Evolutionary conservation across 2,888 invertebrate species (phyloP), one percentile per base, ranked within the genome.

Genomic region (Pyrocoelia pectoralis): DNA sequence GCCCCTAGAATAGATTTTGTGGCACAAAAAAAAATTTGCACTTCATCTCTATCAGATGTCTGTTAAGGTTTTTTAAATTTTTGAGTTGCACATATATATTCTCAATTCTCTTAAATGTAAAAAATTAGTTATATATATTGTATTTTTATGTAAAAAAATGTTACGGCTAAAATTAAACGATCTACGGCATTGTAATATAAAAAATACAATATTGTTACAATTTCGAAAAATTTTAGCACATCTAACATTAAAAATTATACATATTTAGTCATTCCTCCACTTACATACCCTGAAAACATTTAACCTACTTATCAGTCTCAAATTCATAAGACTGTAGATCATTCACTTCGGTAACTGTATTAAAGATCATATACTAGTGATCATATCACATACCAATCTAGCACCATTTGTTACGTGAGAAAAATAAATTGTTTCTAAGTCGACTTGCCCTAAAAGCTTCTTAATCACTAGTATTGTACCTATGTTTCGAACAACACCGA

Each of bases 31-130:
- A 68, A 60, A 55, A 73, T 76, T 76, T 76, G 76, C 75, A 76
- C 76, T 76, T 76, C 72, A 64, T 70, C 70, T 69, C 74, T 67
- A 75, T 76, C 76, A 76, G 76, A 76, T 76, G 75, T 68, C 74
- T 70, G 70, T 73, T 70, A 15, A 9, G 24, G 3, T 70, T 61
- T 53, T 53, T 62, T 24, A 12, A 53, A 51, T 56, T 8, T 40
- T 55, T 13, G 12, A 43, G 10, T 15, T 43, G 18, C 41, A 24
- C 24, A 24, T 17, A 14, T 24, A 19, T 24, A n/a, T 14, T 46
- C 41, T 24, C 24, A 13, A n/a, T 14, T 46, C 41, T 24, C 24
- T 24, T 24, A 24, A 24, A 24, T 24, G 3, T 5, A 24, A 24
- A 24, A 29, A n/a, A 24, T n/a, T 29, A 24, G 15, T 24, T 28